phyloP scores from a whole-genome alignment of 2,797 vertebrate species.

The Poecilia picta region DNA sequence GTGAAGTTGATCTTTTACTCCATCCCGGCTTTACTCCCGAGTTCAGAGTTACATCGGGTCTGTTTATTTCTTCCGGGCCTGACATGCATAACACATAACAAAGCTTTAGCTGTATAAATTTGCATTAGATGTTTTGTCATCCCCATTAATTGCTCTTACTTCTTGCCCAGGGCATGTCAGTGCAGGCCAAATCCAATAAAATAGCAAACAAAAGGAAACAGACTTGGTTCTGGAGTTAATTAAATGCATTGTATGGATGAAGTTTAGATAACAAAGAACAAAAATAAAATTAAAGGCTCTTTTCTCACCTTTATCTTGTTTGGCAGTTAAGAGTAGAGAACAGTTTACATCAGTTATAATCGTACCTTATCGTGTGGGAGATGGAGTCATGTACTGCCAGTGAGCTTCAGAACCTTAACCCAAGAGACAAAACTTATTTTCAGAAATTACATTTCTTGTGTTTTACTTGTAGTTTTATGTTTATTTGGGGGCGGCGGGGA shows the following conservation, averaged over 20 bases:
- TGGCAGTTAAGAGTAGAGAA: slow-evolving; percentile 24
- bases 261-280: slow-evolving; percentile 17
- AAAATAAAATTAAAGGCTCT: slow-evolving; percentile 26
- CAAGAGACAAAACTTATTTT: slow-evolving; percentile 3
- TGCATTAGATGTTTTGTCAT: slow-evolving; percentile 9
- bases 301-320: slow-evolving; percentile 31
- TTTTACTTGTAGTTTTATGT: neutral
- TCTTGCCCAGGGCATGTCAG: slow-evolving; percentile 12
- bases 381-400: slow-evolving; percentile 17
- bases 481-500: neutral
- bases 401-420: slow-evolving; percentile 1
- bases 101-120: slow-evolving; percentile 11
- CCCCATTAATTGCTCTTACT: neutral
- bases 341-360: slow-evolving; percentile 6
- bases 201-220: slow-evolving; percentile 8
- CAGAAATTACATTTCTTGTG: slow-evolving; percentile 1
- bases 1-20: neutral
- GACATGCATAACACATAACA: slow-evolving; percentile 1
- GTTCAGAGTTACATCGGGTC: neutral
- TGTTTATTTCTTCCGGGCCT: neutral
- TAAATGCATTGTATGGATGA: slow-evolving; percentile 12
- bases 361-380: slow-evolving; percentile 11
- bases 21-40: neutral
- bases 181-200: slow-evolving; percentile 21
- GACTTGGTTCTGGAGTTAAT: slow-evolving; percentile 34